Conservation (phyloP, 2,888 invertebrate genomes). For the Coenonympha glycerion region DNA sequence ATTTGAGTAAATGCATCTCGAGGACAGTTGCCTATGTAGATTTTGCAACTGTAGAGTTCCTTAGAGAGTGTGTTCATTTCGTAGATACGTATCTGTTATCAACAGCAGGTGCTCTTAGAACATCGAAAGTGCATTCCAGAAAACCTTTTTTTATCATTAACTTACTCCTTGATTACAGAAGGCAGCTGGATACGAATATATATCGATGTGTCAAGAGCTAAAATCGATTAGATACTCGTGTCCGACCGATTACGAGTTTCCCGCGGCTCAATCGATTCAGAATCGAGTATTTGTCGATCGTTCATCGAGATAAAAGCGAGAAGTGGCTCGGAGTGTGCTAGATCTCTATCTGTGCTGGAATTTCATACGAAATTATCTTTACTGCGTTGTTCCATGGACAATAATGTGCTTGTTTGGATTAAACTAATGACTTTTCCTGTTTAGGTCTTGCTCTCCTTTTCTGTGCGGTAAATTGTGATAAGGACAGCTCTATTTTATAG, state of each 20-base stretch:
- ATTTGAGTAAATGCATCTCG: too few species aligned
- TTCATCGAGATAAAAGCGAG: constrained; percentile 24
- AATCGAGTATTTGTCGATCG: constrained; percentile 34
- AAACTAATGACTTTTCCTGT: constrained; percentile 3
- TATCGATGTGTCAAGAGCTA: constrained; percentile 27
- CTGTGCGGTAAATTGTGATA: neutral
- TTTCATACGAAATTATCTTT: constrained; percentile 27
- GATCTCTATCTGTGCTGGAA: constrained; percentile 22
- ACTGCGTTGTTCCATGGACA: constrained; percentile 20
- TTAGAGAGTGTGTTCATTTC: too few species aligned
- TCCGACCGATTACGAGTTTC: constrained; percentile 28
- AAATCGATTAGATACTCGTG: constrained; percentile 34
- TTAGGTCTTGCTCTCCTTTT: neutral
- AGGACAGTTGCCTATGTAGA: neutral
- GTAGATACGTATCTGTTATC: too few species aligned
- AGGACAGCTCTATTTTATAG: neutral
- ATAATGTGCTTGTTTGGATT: constrained; percentile 16
- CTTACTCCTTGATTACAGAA: neutral
- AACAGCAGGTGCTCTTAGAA: neutral
- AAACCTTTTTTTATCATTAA: neutral
- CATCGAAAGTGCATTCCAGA: neutral
- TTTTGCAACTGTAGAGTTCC: too few species aligned
- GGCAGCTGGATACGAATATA: constrained; percentile 13
- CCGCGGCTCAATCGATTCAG: constrained; percentile 30
- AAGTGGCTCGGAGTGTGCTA: constrained; percentile 27